Evolutionary conservation across 2,113 vertebrate genomes (phyloP).

Genomic region (Reinhardtius hippoglossoides): DNA sequence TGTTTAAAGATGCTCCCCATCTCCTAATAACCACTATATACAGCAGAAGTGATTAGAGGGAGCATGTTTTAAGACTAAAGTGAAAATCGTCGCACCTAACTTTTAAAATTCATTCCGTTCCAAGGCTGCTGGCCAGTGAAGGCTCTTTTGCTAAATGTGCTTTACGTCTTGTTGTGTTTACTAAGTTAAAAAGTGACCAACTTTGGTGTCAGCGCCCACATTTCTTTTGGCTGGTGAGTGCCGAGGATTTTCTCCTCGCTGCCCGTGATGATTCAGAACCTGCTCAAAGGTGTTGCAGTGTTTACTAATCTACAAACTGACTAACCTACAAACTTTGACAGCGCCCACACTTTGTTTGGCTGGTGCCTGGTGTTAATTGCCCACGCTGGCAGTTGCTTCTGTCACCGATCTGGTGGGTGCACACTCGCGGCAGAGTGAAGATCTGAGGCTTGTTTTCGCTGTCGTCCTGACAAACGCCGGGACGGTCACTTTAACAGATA

Average conservation of each 20-base stretch:
- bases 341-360: slow-evolving; percentile 59
- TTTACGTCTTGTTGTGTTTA: slow-evolving; percentile 46
- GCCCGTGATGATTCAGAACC: slow-evolving; percentile 45
- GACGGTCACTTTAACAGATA: slow-evolving; percentile 26
- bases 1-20: background rate
- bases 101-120: slow-evolving; percentile 3
- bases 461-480: slow-evolving; percentile 33
- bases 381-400: slow-evolving; percentile 50
- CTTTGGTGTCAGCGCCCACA: slow-evolving; percentile 23
- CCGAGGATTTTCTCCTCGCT: slow-evolving; percentile 19
- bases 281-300: slow-evolving; percentile 44
- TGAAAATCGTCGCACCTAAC: background rate
- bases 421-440: slow-evolving; percentile 9
- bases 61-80: background rate
- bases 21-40: background rate
- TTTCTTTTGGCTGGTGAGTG: slow-evolving; percentile 28
- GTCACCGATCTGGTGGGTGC: slow-evolving; percentile 46
- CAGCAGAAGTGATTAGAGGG: background rate
- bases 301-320: slow-evolving; percentile 51
- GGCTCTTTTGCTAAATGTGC: slow-evolving; percentile 26
- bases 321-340: slow-evolving; percentile 54
- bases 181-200: slow-evolving; percentile 43
- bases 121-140: slow-evolving; percentile 7
- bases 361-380: slow-evolving; percentile 61
- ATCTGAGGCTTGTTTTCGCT: slow-evolving; percentile 25